Percentiles rank a stretch among this genome's conserved stretches.
phyloP scores from a whole-genome alignment of 37 sponge, comb jelly and placozoan genomes.

The Halichondria panicea region DNA sequence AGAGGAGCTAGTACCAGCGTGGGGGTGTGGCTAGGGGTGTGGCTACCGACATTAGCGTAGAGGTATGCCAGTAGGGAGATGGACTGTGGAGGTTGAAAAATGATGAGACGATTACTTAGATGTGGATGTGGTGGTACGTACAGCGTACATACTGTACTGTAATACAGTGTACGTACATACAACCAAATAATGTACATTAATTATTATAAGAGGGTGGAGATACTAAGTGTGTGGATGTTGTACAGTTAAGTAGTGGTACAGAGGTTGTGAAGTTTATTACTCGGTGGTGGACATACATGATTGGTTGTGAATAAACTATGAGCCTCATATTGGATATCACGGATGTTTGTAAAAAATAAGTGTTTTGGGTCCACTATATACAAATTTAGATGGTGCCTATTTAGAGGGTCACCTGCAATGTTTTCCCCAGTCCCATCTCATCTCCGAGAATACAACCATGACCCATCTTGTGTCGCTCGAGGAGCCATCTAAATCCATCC shows the following conservation, averaged over 20 bases:
- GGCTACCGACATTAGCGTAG: background rate
- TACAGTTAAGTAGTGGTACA: too few relatives aligned
- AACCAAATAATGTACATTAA: too few relatives aligned
- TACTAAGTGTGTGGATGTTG: too few relatives aligned
- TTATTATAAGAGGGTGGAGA: too few relatives aligned
- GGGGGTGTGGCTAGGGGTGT: conserved; percentile 14
- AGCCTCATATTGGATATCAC: background rate
- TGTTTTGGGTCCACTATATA: background rate
- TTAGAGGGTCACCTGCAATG: conserved; percentile 53
- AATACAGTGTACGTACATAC: too few relatives aligned
- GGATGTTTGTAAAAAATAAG: background rate
- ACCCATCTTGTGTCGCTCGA: conserved; percentile 13
- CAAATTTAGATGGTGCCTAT: background rate
- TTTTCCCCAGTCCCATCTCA: conserved; percentile 91
- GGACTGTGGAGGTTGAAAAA: conserved; percentile 28
- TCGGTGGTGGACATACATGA: too few relatives aligned
- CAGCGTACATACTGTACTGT: too few relatives aligned
- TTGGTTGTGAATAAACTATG: background rate
- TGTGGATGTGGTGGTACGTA: too few relatives aligned
- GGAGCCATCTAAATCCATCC: conserved; percentile 71
- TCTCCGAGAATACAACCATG: conserved; percentile 87
- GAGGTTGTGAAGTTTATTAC: too few relatives aligned
- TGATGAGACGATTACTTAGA: too few relatives aligned
- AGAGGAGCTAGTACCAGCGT: conserved; percentile 75
- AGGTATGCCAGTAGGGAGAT: conserved; percentile 65